Base-by-base conservation (phyloP, 1,140 invertebrate species). In the Oedothorax gibbosus region DNA sequence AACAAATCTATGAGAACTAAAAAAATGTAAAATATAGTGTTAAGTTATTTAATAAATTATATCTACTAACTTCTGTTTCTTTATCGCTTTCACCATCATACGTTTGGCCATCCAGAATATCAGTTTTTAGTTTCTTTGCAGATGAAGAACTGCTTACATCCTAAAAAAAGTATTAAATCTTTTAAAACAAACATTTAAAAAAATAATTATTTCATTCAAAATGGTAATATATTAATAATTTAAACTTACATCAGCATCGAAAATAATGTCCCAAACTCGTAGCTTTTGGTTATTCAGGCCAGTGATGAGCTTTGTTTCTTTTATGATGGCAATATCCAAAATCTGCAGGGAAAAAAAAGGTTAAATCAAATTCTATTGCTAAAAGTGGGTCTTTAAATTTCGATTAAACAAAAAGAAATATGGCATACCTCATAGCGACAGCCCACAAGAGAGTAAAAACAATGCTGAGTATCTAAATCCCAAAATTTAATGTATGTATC, bases 401-500 rank as follows among this genome's bases (percentile, higher is more conserved):
- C 5, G 35, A 35, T 18, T 66, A 20, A 15, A 57, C 21, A 72
- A 54, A 78, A 88, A 87, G 12, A 57, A 21, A 51, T 12, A 11
- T 50, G 12, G 54, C 4, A 57, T 20, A 92, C 91, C 89, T 93
- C 93, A 85, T 89, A 91, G 68, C 90, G 87, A 87, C 92, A 92
- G 62, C 91, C 91, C 65, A 92, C 90, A 20, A 99, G 91, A 10
- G 98, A 99, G 90, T 96, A 95, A 88, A 99, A 99, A 90, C 98
- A 99, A 89, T 97, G 96, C 88, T 98, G 95, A 35, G 95, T 98
- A 86, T 96, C 94, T 77, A 99, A 90, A 91, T 99, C 96, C 98
- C 98, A 99, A 89, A 99, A 98, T 89, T 99, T 99, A 0, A 99
- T 93, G 90, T 96, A 96, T 15, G 95, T 95, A 90, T 99, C 98